Percentiles rank a stretch among this genome's conserved stretches.
Evolutionary conservation across 2,113 vertebrate species (phyloP).

Genomic region (Elanus axillaris): DNA sequence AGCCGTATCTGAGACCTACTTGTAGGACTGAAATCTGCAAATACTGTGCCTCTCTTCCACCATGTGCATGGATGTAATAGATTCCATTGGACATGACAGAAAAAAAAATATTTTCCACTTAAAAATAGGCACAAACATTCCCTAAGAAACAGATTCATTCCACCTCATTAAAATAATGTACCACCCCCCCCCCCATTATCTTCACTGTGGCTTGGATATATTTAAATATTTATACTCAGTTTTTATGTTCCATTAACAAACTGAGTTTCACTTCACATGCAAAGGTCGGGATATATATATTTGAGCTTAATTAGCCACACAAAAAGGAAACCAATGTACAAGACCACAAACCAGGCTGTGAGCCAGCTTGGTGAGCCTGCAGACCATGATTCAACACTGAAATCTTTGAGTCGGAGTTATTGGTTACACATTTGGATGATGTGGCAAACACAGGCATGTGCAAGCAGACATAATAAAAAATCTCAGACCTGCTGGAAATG

Average conservation of each 20-base stretch:
- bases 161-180: not conserved
- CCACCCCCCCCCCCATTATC: not conserved
- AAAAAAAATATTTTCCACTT: not conserved
- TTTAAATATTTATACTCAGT: slow-evolving; percentile 17
- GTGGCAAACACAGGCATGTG: not conserved
- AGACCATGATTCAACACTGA: not conserved
- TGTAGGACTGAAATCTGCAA: not conserved
- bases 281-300: not conserved
- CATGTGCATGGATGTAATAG: not conserved
- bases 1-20: not conserved
- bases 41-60: not conserved
- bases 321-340: not conserved
- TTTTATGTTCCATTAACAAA: slow-evolving; percentile 36
- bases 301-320: not conserved
- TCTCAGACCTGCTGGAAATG: not conserved
- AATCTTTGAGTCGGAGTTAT: not conserved
- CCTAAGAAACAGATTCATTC: not conserved
- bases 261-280: not conserved
- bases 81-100: not conserved
- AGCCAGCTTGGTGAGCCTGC: not conserved
- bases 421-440: not conserved
- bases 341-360: not conserved
- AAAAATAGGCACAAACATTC: not conserved
- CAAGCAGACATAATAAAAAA: not conserved
- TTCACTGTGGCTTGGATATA: not conserved